Conservation (phyloP, 1,140 invertebrate genomes). For the Bombyx mori region DNA sequence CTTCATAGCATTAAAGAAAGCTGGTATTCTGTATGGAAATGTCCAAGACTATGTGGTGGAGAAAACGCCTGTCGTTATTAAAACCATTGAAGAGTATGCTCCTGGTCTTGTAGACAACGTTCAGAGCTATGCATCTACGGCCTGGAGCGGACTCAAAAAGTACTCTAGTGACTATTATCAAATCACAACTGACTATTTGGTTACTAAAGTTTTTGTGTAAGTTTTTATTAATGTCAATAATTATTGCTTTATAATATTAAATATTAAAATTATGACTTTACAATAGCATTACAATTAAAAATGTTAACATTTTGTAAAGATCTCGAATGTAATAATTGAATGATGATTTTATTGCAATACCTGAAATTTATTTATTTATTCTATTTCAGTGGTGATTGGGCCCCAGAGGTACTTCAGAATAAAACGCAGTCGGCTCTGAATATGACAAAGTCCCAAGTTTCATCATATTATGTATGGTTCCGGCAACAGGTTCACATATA, state of each 20-base stretch:
- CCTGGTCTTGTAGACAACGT: slow-evolving; percentile 77
- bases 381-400: slow-evolving; percentile 79
- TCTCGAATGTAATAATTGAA: not conserved
- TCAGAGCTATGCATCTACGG: slow-evolving; percentile 55
- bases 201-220: slow-evolving; percentile 84
- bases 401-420: slow-evolving; percentile 80
- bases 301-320: not conserved
- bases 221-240: slow-evolving; percentile 45
- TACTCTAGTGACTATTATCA: slow-evolving; percentile 64
- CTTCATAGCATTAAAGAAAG: slow-evolving; percentile 70
- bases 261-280: not conserved
- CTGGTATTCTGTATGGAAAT: slow-evolving; percentile 67
- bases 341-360: slow-evolving; percentile 3
- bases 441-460: slow-evolving; percentile 74
- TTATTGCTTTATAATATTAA: not conserved
- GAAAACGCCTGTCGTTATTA: slow-evolving; percentile 75
- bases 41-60: slow-evolving; percentile 68
- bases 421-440: slow-evolving; percentile 77
- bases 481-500: slow-evolving; percentile 81
- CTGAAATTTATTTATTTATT: slow-evolving; percentile 6
- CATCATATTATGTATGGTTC: slow-evolving; percentile 79
- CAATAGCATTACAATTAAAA: not conserved
- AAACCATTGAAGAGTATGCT: slow-evolving; percentile 78
- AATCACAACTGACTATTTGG: slow-evolving; percentile 71
- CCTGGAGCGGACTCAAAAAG: slow-evolving; percentile 54